Conservation (phyloP, 2,113 vertebrate species). For the Gymnobelideus leadbeateri region DNA sequence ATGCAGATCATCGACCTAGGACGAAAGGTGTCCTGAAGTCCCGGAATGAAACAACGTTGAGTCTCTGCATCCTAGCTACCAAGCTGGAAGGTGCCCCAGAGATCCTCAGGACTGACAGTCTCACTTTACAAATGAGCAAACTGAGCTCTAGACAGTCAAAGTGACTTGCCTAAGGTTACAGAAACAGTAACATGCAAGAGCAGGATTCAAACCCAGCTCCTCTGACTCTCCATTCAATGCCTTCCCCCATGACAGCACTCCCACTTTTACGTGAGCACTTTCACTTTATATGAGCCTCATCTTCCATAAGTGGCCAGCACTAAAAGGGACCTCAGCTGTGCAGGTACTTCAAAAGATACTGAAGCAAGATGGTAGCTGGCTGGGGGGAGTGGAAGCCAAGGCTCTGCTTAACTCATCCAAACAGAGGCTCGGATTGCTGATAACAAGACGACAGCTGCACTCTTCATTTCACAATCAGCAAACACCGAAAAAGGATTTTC, state of each 20-base stretch:
- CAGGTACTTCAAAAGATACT: slow-evolving; percentile 73
- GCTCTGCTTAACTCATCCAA: slow-evolving; percentile 66
- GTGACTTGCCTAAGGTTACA: neutral
- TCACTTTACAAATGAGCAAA: neutral
- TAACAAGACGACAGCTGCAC: slow-evolving; percentile 81
- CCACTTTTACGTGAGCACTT: slow-evolving; percentile 59
- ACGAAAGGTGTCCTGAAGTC: slow-evolving; percentile 55
- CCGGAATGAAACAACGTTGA: slow-evolving; percentile 76
- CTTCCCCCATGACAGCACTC: neutral
- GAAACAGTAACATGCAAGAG: neutral
- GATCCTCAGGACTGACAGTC: neutral
- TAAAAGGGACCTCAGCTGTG: slow-evolving; percentile 11
- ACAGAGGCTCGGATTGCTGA: slow-evolving; percentile 67
- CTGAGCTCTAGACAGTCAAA: neutral
- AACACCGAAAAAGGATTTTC: slow-evolving; percentile 76
- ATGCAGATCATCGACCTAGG: neutral
- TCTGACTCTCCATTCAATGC: neutral
- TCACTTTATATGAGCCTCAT: slow-evolving; percentile 65
- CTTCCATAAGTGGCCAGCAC: slow-evolving; percentile 65
- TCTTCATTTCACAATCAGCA: slow-evolving; percentile 78
- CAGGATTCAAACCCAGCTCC: neutral
- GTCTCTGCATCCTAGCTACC: slow-evolving; percentile 44
- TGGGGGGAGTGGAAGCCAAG: slow-evolving; percentile 68
- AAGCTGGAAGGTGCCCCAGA: neutral
- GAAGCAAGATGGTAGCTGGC: slow-evolving; percentile 69